A percentile compares a stretch with the other conserved stretches of the same genome.
phyloP scores from a whole-genome alignment of 2,797 vertebrate species.

The Pipistrellus pygmaeus region DNA sequence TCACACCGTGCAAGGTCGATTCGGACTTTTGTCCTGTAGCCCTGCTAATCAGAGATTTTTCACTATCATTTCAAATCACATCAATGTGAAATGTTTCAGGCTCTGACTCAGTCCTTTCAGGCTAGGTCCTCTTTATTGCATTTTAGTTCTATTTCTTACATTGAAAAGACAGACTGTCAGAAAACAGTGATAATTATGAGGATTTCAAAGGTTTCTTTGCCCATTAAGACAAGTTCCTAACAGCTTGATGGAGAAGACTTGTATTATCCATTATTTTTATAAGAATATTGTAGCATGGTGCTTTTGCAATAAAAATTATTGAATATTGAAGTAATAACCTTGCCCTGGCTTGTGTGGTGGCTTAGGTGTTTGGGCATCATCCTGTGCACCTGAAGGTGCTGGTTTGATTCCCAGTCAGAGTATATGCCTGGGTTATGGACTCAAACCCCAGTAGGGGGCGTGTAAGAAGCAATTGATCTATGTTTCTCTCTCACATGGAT shows the following conservation, averaged over 20 bases:
- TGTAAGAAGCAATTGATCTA: not conserved
- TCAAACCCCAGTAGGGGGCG: not conserved
- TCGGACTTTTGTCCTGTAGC: not conserved
- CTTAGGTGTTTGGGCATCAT: not conserved
- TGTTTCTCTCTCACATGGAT: not conserved
- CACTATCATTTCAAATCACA: slow-evolving; percentile 64
- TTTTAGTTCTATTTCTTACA: slow-evolving; percentile 72
- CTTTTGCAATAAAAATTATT: slow-evolving; percentile 40
- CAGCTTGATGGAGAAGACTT: slow-evolving; percentile 19
- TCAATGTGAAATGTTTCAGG: slow-evolving; percentile 57
- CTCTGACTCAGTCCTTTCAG: slow-evolving; percentile 48
- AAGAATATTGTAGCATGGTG: not conserved
- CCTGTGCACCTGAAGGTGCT: not conserved
- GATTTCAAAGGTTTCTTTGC: slow-evolving; percentile 53
- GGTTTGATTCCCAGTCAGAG: not conserved
- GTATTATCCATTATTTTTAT: slow-evolving; percentile 55
- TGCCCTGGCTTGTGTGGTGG: not conserved
- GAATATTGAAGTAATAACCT: slow-evolving; percentile 36
- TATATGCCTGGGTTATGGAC: not conserved
- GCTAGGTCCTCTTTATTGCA: slow-evolving; percentile 69
- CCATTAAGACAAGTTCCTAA: slow-evolving; percentile 39
- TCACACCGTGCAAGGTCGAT: not conserved
- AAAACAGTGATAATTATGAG: not conserved
- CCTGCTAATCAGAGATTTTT: slow-evolving; percentile 62
- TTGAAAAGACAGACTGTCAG: slow-evolving; percentile 41